These are phyloP conservation scores for Aphelinus certus DNA, from an alignment of 1,140 invertebrate species.

Conservation along the genomic window DNA sequence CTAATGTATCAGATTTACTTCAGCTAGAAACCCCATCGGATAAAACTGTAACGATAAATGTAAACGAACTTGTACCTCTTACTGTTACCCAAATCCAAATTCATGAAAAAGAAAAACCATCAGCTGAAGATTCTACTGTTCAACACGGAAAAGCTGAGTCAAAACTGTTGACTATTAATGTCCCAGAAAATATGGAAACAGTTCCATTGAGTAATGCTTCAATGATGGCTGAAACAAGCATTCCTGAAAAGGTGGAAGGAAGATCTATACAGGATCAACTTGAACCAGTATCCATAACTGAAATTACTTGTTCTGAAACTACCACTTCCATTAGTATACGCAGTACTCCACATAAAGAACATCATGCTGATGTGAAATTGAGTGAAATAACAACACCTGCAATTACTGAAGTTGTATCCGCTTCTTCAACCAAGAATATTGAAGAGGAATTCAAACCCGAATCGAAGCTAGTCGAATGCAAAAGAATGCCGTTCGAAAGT, in stretches of 20 bases:
- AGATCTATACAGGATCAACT: conserved; percentile 50
- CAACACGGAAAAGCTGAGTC: conserved; percentile 44
- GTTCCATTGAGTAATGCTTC: conserved; percentile 46
- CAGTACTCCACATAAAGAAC: conserved; percentile 37
- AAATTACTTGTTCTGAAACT: conserved; percentile 52
- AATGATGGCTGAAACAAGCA: conserved; percentile 42
- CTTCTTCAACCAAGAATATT: conserved; percentile 48
- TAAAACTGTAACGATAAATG: conserved; percentile 35
- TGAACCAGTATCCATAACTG: conserved; percentile 50
- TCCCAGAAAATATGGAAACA: conserved; percentile 52
- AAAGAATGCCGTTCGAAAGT: conserved; percentile 56
- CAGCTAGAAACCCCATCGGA: conserved; percentile 37
- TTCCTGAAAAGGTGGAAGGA: conserved; percentile 48
- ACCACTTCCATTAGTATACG: conserved; percentile 43
- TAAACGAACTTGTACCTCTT: conserved; percentile 44
- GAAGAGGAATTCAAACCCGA: conserved; percentile 40
- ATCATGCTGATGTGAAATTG: conserved; percentile 51
- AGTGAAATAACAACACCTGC: conserved; percentile 49
- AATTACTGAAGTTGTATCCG: conserved; percentile 52
- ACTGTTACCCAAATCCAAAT: conserved; percentile 47
- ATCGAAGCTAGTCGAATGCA: conserved; percentile 43
- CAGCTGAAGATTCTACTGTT: not conserved
- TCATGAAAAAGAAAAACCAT: conserved; percentile 49
- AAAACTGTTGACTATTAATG: conserved; percentile 49
- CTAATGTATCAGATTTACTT: conserved; percentile 34